phyloP scores from a whole-genome alignment of 2,113 vertebrate genomes.

The Apodemus sylvaticus region DNA sequence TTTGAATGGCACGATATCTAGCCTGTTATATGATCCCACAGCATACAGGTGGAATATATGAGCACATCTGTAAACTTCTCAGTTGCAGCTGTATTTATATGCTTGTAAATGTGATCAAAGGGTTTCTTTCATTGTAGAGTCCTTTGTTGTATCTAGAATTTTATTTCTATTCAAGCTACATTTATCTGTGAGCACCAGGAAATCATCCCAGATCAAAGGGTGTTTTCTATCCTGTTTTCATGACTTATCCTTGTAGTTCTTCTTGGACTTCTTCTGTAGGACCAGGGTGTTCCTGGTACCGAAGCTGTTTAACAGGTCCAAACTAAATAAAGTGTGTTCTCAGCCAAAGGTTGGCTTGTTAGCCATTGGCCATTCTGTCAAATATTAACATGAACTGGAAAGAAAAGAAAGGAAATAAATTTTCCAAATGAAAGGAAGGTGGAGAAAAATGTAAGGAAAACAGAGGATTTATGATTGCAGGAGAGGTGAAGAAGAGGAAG shows the following conservation, averaged over 20 bases:
- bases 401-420: background rate
- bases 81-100: background rate
- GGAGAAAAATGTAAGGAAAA: background rate
- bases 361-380: background rate
- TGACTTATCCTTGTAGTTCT: background rate
- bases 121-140: background rate
- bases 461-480: background rate
- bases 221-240: background rate
- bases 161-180: constrained; percentile 31
- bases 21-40: background rate
- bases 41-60: background rate
- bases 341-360: background rate
- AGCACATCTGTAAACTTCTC: background rate
- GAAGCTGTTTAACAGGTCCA: background rate
- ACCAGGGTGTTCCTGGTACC: too few species aligned
- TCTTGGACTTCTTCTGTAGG: background rate
- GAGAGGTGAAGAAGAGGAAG: background rate
- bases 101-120: background rate
- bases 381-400: background rate
- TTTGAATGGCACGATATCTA: background rate
- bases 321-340: background rate
- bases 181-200: constrained; percentile 21
- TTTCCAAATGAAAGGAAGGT: background rate
- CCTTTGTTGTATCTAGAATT: constrained; percentile 7
- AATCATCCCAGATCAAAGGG: background rate